Evolutionary conservation across 1,140 invertebrate genomes (phyloP).

Genomic region (Bombus superbus): DNA sequence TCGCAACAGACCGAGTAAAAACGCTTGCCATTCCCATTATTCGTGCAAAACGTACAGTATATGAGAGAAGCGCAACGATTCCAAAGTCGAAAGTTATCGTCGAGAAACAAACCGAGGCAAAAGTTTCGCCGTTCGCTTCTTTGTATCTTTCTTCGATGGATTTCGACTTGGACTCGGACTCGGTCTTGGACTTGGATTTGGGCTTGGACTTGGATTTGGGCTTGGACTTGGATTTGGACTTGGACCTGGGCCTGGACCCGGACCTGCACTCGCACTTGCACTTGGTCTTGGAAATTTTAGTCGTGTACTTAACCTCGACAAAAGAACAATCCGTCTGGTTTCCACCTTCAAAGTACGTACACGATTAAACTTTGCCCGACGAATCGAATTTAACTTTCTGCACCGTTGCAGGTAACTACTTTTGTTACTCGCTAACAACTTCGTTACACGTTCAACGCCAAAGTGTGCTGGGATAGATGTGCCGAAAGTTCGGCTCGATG

Average conservation of each 20-base stretch:
- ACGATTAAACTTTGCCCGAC: conserved; percentile 78
- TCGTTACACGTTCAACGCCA: conserved; percentile 70
- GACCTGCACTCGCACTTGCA: background rate
- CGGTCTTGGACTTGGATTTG: background rate
- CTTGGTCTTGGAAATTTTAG: conserved; percentile 58
- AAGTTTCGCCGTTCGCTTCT: conserved; percentile 10
- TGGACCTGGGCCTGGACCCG: background rate
- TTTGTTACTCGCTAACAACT: conserved; percentile 74
- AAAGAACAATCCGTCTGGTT: conserved; percentile 69
- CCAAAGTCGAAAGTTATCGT: background rate
- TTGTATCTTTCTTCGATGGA: conserved; percentile 56
- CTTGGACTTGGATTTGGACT: conserved; percentile 3
- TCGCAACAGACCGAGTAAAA: background rate
- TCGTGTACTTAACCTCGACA: conserved; percentile 63
- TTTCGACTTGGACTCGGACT: conserved; percentile 44
- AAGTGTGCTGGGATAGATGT: conserved; percentile 51
- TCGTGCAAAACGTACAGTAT: background rate
- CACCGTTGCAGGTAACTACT: conserved; percentile 75
- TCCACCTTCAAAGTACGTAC: conserved; percentile 70
- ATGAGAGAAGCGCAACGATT: background rate
- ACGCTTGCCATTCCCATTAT: background rate
- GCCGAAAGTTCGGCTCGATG: conserved; percentile 56
- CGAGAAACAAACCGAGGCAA: background rate
- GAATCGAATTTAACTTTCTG: conserved; percentile 81
- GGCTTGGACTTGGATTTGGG: no score